Conservation (phyloP, 2,888 invertebrate species). For the Drosophila nr. fundita region DNA sequence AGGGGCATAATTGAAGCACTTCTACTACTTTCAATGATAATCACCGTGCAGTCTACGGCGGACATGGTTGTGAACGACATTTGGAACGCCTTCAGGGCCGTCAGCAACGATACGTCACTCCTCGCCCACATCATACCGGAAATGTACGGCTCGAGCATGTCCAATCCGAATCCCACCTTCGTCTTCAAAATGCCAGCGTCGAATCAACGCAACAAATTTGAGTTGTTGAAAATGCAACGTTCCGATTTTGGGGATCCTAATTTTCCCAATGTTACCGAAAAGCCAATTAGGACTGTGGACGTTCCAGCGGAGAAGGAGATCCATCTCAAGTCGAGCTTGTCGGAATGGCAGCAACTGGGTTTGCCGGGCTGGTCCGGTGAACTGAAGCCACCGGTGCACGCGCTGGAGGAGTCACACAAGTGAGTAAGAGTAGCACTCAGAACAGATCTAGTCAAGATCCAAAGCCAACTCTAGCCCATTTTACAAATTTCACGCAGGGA, state of each 20-base stretch:
- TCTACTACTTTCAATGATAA: neutral
- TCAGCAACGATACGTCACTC: constrained; percentile 73
- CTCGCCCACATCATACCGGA: constrained; percentile 73
- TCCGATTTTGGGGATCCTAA: constrained; percentile 80
- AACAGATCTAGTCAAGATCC: neutral
- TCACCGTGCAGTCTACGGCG: constrained; percentile 26
- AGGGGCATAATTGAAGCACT: constrained; percentile 28
- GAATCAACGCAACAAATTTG: constrained; percentile 27
- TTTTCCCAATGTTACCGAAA: constrained; percentile 80
- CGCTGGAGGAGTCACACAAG: constrained; percentile 62
- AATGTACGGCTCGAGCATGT: constrained; percentile 79
- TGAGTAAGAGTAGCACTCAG: constrained; percentile 26
- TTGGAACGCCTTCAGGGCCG: constrained; percentile 74
- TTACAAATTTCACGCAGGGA: constrained; percentile 29
- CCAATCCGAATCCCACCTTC: constrained; percentile 72
- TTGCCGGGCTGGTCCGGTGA: constrained; percentile 83
- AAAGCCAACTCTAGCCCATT: neutral
- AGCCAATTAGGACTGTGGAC: neutral
- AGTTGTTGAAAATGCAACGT: constrained; percentile 72
- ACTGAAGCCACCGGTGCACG: constrained; percentile 39
- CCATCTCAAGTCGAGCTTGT: constrained; percentile 49
- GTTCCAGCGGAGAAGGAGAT: constrained; percentile 1
- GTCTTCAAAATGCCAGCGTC: constrained; percentile 75
- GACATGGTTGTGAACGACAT: constrained; percentile 70
- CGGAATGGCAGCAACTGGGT: constrained; percentile 79